phyloP scores from a whole-genome alignment of 2,113 vertebrate genomes.

The Orthonyx spaldingii region DNA sequence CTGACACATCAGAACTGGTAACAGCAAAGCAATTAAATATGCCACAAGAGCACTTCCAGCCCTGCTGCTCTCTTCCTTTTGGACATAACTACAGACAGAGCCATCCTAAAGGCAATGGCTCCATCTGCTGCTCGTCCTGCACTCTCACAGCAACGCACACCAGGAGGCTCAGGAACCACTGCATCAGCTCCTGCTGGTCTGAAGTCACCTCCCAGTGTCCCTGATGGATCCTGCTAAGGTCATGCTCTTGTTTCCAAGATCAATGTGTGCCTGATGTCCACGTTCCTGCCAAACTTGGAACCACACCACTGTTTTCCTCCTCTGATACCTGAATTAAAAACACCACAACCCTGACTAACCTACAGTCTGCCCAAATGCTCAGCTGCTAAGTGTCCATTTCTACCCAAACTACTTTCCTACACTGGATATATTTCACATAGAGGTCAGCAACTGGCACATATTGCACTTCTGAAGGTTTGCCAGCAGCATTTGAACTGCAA shows the following conservation, averaged over 20 bases:
- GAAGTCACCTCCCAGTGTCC: neutral
- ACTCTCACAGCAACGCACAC: neutral
- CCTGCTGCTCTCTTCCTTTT: neutral
- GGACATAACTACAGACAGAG: neutral
- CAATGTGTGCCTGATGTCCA: neutral
- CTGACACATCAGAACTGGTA: neutral
- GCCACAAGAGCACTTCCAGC: neutral
- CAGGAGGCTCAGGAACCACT: neutral
- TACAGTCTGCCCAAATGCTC: neutral
- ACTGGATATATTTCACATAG: neutral
- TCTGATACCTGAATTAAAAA: neutral
- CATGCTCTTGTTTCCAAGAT: rapidly evolving
- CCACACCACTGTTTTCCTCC: neutral
- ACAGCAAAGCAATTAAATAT: neutral
- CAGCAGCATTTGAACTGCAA: neutral
- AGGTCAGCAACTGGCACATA: neutral
- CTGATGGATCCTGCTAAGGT: neutral
- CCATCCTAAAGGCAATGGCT: slow-evolving; percentile 54
- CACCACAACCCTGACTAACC: neutral
- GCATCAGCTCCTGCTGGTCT: neutral
- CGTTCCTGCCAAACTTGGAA: neutral
- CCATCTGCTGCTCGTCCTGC: slow-evolving; percentile 58
- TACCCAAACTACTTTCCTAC: neutral
- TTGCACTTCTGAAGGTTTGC: neutral
- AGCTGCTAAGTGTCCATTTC: neutral